Conservation (phyloP, 2,888 invertebrate species). For the Latrodectus hesperus region DNA sequence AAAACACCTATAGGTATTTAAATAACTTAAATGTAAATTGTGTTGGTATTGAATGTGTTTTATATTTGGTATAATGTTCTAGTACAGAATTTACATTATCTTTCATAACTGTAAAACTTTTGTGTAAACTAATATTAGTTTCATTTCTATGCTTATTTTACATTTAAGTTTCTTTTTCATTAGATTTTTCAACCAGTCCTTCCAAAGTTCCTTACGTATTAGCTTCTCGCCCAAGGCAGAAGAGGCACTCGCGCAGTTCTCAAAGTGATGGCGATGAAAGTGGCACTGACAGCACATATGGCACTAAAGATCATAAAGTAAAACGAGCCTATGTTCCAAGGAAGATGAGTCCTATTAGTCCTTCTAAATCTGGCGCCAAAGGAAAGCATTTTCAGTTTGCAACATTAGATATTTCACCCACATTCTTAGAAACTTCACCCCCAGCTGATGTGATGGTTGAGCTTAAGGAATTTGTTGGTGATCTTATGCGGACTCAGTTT, state of each 20-base stretch:
- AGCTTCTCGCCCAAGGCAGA: slow-evolving; percentile 28
- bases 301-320: slow-evolving; percentile 29
- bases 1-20: too few relatives aligned
- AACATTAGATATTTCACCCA: slow-evolving; percentile 54
- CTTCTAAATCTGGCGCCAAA: slow-evolving; percentile 21
- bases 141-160: too few relatives aligned
- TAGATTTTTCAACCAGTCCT: neutral
- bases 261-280: slow-evolving; percentile 59
- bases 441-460: slow-evolving; percentile 40
- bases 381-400: slow-evolving; percentile 45
- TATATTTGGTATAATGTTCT: too few relatives aligned
- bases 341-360: slow-evolving; percentile 12
- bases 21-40: too few relatives aligned
- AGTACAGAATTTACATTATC: too few relatives aligned
- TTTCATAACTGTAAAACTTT: too few relatives aligned
- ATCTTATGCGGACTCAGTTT: slow-evolving; percentile 22
- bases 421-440: slow-evolving; percentile 32
- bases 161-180: neutral
- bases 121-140: too few relatives aligned
- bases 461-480: slow-evolving; percentile 37
- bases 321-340: slow-evolving; percentile 27
- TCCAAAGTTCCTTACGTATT: slow-evolving; percentile 1
- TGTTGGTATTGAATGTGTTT: too few relatives aligned
- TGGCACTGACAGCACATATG: slow-evolving; percentile 41
- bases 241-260: slow-evolving; percentile 44